Conservation (phyloP, 2,113 vertebrate species). For the Cinclus mexicanus region DNA sequence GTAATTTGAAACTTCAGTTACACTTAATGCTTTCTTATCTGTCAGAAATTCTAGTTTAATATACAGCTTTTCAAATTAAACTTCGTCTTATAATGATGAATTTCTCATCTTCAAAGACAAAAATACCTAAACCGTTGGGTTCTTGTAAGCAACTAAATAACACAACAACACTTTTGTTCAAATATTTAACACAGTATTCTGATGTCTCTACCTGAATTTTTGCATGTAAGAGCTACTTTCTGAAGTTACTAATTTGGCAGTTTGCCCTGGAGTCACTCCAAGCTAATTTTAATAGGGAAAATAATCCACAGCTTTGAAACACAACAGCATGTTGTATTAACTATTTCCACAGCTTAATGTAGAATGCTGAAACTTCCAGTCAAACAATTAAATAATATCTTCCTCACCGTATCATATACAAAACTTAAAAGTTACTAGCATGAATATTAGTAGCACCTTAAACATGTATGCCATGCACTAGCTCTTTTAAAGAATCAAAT, state of each 20-base stretch:
- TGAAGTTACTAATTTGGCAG: background rate
- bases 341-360: background rate
- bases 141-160: background rate
- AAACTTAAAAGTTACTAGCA: background rate
- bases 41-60: background rate
- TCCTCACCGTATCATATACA: fast-evolving
- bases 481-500: background rate
- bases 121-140: background rate
- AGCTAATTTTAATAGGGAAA: background rate
- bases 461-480: background rate
- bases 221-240: background rate
- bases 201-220: background rate
- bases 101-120: background rate
- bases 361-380: background rate
- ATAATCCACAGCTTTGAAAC: background rate
- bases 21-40: background rate
- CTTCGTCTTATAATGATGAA: background rate
- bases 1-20: background rate
- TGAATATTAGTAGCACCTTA: background rate
- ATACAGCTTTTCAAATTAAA: background rate
- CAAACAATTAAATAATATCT: background rate
- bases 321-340: background rate
- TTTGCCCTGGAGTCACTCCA: background rate
- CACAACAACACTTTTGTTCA: background rate
- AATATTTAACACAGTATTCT: background rate